These are phyloP conservation scores for Rachycentron canadum DNA, from an alignment of 2,797 vertebrate genomes.

Conservation along the genomic window DNA sequence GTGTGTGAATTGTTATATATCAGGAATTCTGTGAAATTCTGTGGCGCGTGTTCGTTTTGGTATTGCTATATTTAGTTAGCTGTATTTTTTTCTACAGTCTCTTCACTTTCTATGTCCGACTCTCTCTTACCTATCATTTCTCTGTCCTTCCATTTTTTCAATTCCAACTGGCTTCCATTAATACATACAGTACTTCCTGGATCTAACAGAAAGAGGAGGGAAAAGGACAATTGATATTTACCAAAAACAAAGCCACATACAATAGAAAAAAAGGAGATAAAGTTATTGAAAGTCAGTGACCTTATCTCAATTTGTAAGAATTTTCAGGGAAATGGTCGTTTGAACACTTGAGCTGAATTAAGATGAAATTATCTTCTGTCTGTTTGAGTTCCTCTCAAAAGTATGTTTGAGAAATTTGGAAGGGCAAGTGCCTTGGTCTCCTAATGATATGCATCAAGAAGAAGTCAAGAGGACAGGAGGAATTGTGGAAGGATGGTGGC, in stretches of 20 bases:
- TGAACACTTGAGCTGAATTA: slow-evolving; percentile 31
- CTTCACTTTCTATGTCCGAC: slow-evolving; percentile 60
- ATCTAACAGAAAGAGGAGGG: slow-evolving; percentile 23
- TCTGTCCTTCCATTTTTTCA: slow-evolving; percentile 58
- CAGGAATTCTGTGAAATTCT: slow-evolving; percentile 85
- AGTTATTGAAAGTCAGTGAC: slow-evolving; percentile 13
- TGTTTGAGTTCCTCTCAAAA: slow-evolving; percentile 37
- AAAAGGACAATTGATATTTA: slow-evolving; percentile 37
- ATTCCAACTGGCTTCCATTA: slow-evolving; percentile 61
- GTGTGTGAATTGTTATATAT: slow-evolving; percentile 82
- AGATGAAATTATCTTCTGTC: slow-evolving; percentile 16
- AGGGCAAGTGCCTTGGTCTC: slow-evolving; percentile 76
- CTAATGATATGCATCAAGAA: slow-evolving; percentile 54
- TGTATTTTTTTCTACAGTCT: slow-evolving; percentile 73
- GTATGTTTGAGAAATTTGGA: slow-evolving; percentile 49
- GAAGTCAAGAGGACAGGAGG: slow-evolving; percentile 41
- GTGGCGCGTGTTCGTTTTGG: slow-evolving; percentile 78
- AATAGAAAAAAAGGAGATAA: slow-evolving; percentile 9
- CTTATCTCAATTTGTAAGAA: slow-evolving; percentile 25
- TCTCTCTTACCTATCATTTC: slow-evolving; percentile 42
- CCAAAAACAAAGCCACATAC: slow-evolving; percentile 32
- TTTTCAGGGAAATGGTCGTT: slow-evolving; percentile 58
- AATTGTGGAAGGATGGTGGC: slow-evolving; percentile 36
- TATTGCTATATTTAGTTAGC: slow-evolving; percentile 79
- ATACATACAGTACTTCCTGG: slow-evolving; percentile 51